Base-by-base conservation (phyloP, 2,888 invertebrate genomes). In the Micoletzkya japonica region DNA sequence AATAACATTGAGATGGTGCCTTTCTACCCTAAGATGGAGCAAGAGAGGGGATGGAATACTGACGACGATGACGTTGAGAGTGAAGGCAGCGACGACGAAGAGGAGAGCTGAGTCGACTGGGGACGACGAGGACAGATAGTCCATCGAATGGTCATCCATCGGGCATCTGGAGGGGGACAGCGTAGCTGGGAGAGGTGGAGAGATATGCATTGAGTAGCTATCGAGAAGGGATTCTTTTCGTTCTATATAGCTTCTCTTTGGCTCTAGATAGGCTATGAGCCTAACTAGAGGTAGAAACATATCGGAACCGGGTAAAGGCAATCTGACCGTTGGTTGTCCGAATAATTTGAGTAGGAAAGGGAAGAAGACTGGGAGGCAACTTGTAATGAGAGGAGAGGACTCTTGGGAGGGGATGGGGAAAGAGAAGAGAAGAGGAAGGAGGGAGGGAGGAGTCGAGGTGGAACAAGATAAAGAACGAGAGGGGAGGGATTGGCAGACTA, bases 61-160 rank as follows among this genome's bases (percentile, higher is more conserved):
- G n/a, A n/a, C 79, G 32, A 79, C 79, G 54, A 77, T 75, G 57
- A 79, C 77, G 63, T 79, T 79, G 32, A 79, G 74, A 52, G 76
- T 73, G 70, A 79, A 79, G 20, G 79, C 79, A 32, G 76, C 79
- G 24, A 79, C 72, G 52, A 79, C 79, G 63, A 79, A 79, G 66
- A 77, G 76, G 20, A 79, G 73, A 34, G 79, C 76, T 17, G 79
- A 77, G 70, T 79, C 79, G 50, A 77, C 72, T 2, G 79, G 75
- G 7, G 77, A 76, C 0, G 79, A 79, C 0, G 76, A 67, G 7
- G 57, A 57, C 14, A 67, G 67, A 20, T 49, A 67, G n/a, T 17
- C 59, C 7, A 28, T 59, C 34, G 56, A 39, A 17, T n/a, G n/a
- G n/a, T 56, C 57, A 7, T 49, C 49, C 61, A 61, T 61, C 61